Base-by-base conservation (phyloP, 2,888 invertebrate genomes). In the Drosophila anomelani region DNA sequence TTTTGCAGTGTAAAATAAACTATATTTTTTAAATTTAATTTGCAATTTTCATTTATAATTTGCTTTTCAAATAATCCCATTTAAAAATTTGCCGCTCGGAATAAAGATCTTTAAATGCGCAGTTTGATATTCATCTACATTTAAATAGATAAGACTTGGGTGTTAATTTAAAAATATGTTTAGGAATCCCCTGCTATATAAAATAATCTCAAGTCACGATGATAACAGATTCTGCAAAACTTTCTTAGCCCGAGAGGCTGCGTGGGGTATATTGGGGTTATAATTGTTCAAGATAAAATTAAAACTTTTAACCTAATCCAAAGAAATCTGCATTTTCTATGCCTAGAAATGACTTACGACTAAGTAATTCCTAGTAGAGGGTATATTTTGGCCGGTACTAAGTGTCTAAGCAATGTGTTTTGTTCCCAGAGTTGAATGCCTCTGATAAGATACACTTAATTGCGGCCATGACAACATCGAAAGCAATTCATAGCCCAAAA, bases 381-480 rank as follows among this genome's bases (percentile, higher is more conserved):
- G 66, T 70, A 44, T 58, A 34, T n/a, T 4, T 17, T 3, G n/a
- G n/a, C 17, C 38, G n/a, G 5, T 1, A 26, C n/a, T 20, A 3
- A 3, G 13, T 39, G 3, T 4, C 10, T 47, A 38, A 20, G 34
- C 64, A 64, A 64, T 43, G 17, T 39, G 62, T 71, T 20, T 63
- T 63, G 54, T 75, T 68, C 38, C 67, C 64, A 62, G 66, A 56
- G 46, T 63, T 64, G 55, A 68, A 68, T 49, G 38, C 38, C 51
- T 69, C 71, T 78, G 82, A 82, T 86, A 86, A 82, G 84, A 82
- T 79, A 78, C 78, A 72, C 73, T 64, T 68, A 75, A 80, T 75
- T 66, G 53, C 66, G 69, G 41, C 47, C 47, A 68, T 69, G 67
- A 68, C 67, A 68, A 69, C 67, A 68, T 68, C 46, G 34, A 36